Percentiles rank a stretch among this genome's conserved stretches.
Evolutionary conservation across 2,888 invertebrate genomes (phyloP).

Genomic region (Tenthredo amoena): DNA sequence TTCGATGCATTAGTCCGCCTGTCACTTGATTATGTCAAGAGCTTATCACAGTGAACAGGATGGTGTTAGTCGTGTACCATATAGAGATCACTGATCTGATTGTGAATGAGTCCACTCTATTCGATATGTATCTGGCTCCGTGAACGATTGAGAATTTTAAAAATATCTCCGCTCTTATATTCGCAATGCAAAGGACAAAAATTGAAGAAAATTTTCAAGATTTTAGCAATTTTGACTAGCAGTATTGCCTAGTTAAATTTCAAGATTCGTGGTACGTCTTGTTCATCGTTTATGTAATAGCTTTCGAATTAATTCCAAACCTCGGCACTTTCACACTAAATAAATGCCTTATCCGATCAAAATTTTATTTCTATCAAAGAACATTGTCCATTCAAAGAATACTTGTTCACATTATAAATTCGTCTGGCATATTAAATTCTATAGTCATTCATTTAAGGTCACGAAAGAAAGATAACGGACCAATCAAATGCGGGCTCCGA

Average conservation of each 20-base stretch:
- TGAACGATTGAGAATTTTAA: not conserved
- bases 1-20: not conserved
- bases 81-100: not conserved
- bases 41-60: not conserved
- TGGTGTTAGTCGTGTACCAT: not conserved
- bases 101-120: not conserved
- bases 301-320: conserved; percentile 29
- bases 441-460: not conserved
- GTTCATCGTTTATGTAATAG: conserved; percentile 3
- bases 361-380: not conserved
- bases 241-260: not conserved
- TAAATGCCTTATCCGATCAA: not conserved
- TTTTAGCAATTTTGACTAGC: not conserved
- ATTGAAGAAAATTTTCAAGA: not conserved
- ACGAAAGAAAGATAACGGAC: not conserved
- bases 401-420: not conserved
- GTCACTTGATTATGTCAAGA: conserved; percentile 13
- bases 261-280: not conserved
- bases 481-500: not conserved
- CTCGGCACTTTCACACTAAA: conserved; percentile 18
- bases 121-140: not conserved
- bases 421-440: not conserved
- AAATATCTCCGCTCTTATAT: conserved; percentile 1
- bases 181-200: not conserved
- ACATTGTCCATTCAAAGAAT: not conserved